Evolutionary conservation across 2,113 vertebrate genomes (phyloP), one percentile per base, ranked within the genome.

Genomic region (Pygoscelis adeliae): DNA sequence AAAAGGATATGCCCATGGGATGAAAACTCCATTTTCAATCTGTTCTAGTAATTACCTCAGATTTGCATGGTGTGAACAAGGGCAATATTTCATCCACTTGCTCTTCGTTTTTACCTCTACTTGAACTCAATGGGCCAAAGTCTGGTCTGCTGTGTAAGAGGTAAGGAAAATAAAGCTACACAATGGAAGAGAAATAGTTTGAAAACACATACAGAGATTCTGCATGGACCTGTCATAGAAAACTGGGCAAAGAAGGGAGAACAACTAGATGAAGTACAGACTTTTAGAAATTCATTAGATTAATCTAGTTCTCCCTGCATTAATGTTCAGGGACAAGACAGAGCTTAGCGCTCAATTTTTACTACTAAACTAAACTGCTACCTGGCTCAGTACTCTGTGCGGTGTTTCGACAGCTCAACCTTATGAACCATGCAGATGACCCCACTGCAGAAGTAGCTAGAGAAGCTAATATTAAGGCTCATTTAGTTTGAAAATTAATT

Each of bases 401-500:
- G 30, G 29, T 20, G 69, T 65, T 81, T 74, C 4, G 3, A 23
- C 34, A 76, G 46, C 58, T 63, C 70, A 85, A n/a, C 47, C 25
- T 42, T 26, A 67, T 15, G 61, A 83, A 83, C 23, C 23, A 6
- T 36, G 36, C 10, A 34, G 26, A 34, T 61, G 66, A 71, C 42
- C 63, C 22, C 61, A 42, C 38, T 59, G 50, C 65, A 79, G 44
- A 87, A 59, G 42, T 4, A 77, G 67, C 76, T 87, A 72, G 18
- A 76, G 53, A 78, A 93, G 67, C 78, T 77, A 85, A 76, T 65
- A 90, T 34, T 85, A 87, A 90, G 67, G 44, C 42, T 92, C 36
- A 84, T 87, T 96, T 94, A 50, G 82, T 93, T 23, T 89, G 50
- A 83, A 89, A 94, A 93, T 72, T 59, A 65, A 84, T 49, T 27